Evolutionary conservation across 2,797 vertebrate species (phyloP).

Genomic region (Podargus strigoides): DNA sequence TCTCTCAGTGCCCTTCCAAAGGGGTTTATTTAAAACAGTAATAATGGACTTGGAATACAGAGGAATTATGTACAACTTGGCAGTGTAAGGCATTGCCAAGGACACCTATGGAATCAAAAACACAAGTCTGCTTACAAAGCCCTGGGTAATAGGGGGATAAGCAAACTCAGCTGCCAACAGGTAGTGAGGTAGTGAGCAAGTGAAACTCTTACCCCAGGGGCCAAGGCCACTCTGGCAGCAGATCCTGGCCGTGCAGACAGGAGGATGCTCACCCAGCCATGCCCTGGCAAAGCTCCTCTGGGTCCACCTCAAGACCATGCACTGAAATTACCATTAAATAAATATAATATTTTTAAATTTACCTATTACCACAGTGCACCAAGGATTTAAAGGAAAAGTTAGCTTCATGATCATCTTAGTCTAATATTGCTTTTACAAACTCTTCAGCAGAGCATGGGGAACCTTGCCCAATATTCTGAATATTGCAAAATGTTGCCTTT

Average conservation of each 20-base stretch:
- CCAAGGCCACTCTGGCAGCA: rapidly evolving
- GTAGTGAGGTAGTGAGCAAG: neutral
- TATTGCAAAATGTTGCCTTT: neutral
- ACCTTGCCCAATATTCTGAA: neutral
- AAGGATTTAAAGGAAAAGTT: neutral
- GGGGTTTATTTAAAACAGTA: neutral
- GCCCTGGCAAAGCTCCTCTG: neutral
- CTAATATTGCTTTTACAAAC: neutral
- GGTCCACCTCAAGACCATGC: neutral
- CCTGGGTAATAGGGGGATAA: neutral
- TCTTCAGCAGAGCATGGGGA: neutral
- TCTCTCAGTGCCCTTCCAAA: neutral
- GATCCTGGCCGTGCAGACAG: neutral
- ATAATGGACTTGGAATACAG: neutral
- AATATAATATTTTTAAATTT: neutral
- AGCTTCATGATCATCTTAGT: neutral
- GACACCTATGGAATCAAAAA: neutral
- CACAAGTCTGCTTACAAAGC: neutral
- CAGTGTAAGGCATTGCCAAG: neutral
- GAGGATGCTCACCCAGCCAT: neutral
- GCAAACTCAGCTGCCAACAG: neutral
- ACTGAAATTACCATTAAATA: neutral
- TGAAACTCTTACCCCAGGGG: neutral
- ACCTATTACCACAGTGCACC: neutral
- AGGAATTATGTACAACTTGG: neutral